Evolutionary conservation across 2,113 vertebrate genomes (phyloP).

Genomic region (Scolopax mira): DNA sequence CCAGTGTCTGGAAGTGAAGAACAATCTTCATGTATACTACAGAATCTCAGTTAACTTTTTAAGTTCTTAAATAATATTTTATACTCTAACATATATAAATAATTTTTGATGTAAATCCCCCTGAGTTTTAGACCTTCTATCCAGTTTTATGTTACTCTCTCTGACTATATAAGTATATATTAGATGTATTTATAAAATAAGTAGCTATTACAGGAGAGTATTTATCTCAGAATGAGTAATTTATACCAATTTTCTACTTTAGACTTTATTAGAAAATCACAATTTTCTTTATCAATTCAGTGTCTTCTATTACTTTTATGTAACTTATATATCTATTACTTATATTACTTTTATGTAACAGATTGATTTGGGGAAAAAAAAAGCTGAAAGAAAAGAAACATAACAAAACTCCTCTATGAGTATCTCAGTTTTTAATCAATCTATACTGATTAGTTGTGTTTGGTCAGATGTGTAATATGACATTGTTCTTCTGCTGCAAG

Average conservation of each 20-base stretch:
- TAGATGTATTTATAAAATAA: background rate
- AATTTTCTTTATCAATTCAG: background rate
- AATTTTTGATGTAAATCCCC: background rate
- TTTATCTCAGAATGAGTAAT: background rate
- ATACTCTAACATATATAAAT: background rate
- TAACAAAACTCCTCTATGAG: background rate
- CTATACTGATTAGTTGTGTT: conserved; percentile 17
- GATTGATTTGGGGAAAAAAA: background rate
- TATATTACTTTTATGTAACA: background rate
- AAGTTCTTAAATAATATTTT: background rate
- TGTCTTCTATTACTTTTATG: background rate
- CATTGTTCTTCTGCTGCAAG: conserved; percentile 19
- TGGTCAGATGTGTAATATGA: conserved; percentile 24
- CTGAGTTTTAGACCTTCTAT: background rate
- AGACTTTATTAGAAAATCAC: background rate
- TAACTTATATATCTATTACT: too few species aligned
- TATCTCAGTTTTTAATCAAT: background rate
- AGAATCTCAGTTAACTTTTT: background rate
- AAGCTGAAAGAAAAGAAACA: background rate
- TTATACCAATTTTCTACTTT: background rate
- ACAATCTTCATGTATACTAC: background rate
- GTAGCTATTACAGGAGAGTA: background rate
- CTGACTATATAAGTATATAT: background rate
- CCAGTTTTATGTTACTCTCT: background rate
- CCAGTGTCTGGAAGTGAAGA: background rate